A percentile compares a stretch with the other conserved stretches of the same genome.
Conservation (phyloP, 2,888 invertebrate genomes). For the Tipula confusa region DNA sequence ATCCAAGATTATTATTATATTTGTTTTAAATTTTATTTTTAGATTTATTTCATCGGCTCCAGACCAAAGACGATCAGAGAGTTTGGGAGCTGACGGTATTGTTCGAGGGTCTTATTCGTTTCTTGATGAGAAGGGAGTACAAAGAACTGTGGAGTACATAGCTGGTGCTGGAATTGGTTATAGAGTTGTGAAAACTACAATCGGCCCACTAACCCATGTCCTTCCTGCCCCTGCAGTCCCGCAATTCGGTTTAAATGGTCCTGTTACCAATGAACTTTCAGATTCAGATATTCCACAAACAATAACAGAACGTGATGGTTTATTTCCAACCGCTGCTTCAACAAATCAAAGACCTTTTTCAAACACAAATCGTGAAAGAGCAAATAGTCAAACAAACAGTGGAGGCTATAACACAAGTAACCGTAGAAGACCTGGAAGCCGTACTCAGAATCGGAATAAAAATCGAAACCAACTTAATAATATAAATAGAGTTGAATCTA, state of each 20-base stretch:
- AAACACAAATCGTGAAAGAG: background rate
- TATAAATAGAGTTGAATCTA: background rate
- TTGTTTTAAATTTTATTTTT: conserved; percentile 30
- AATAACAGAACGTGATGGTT: conserved; percentile 29
- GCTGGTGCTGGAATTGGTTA: conserved; percentile 75
- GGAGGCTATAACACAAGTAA: background rate
- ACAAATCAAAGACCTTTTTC: conserved; percentile 26
- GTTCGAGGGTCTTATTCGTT: conserved; percentile 74
- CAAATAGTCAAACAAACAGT: background rate
- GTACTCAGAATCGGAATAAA: background rate
- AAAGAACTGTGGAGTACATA: conserved; percentile 72
- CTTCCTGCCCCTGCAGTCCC: conserved; percentile 52
- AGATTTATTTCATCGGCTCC: conserved; percentile 72
- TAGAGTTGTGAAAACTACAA: conserved; percentile 63
- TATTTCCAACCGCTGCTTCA: conserved; percentile 27
- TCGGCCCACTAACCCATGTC: conserved; percentile 55
- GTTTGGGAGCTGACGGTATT: conserved; percentile 65
- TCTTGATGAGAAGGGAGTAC: conserved; percentile 71
- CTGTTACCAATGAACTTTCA: conserved; percentile 45
- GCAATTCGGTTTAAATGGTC: conserved; percentile 51
- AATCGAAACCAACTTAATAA: background rate
- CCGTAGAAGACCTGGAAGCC: background rate
- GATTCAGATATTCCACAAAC: conserved; percentile 35
- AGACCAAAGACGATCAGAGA: conserved; percentile 69
- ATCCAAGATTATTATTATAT: background rate